Percentiles rank a stretch among this genome's conserved stretches.
phyloP scores from a whole-genome alignment of 2,113 vertebrate genomes.

The Trochalopteron elliotii region DNA sequence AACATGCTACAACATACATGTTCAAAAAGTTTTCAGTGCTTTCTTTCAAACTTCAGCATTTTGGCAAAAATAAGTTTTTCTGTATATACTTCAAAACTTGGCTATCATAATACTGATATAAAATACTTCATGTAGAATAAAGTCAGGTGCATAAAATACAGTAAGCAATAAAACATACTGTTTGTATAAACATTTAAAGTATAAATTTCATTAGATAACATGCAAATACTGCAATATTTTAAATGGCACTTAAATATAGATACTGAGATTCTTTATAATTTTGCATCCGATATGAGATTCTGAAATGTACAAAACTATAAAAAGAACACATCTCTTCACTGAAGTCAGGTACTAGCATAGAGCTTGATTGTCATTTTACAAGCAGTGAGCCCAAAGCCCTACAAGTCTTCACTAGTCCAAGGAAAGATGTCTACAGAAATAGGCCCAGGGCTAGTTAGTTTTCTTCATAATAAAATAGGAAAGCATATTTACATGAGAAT shows the following conservation, averaged over 20 bases:
- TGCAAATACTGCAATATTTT: slow-evolving; percentile 83
- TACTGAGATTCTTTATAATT: slow-evolving; percentile 67
- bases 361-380: slow-evolving; percentile 86
- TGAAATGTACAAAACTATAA: slow-evolving; percentile 76
- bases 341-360: slow-evolving; percentile 63
- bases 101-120: slow-evolving; percentile 87
- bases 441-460: slow-evolving; percentile 49
- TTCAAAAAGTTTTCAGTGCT: slow-evolving; percentile 72
- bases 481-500: slow-evolving; percentile 73
- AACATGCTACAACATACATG: slow-evolving; percentile 57
- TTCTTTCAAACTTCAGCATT: slow-evolving; percentile 68
- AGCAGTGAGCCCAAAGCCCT: slow-evolving; percentile 48
- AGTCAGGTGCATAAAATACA: slow-evolving; percentile 72
- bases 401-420: not conserved
- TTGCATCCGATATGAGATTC: slow-evolving; percentile 61
- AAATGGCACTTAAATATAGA: slow-evolving; percentile 81
- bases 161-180: slow-evolving; percentile 70
- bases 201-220: slow-evolving; percentile 84
- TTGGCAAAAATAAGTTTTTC: slow-evolving; percentile 77
- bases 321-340: slow-evolving; percentile 81
- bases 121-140: slow-evolving; percentile 81
- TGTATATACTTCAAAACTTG: slow-evolving; percentile 77
- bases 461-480: slow-evolving; percentile 73
- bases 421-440: not conserved
- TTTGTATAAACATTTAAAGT: slow-evolving; percentile 77